Evolutionary conservation across 2,113 vertebrate species (phyloP).

Genomic region (Symphodus melops): DNA sequence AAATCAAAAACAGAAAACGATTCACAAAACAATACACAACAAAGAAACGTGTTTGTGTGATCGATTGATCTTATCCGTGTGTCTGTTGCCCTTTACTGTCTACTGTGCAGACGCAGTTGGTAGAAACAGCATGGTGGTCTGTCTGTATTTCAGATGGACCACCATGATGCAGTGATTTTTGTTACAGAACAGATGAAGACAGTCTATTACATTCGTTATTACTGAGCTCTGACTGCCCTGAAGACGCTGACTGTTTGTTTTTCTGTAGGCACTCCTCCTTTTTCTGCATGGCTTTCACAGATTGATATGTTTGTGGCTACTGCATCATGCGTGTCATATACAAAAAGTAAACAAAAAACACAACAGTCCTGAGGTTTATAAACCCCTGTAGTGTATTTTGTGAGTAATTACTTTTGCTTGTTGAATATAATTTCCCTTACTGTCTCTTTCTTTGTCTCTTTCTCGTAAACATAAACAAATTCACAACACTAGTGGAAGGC

Average conservation of each 20-base stretch:
- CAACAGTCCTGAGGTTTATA: constrained; percentile 26
- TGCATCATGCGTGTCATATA: constrained; percentile 35
- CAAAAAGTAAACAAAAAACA: constrained; percentile 60
- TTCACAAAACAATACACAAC: too few species aligned
- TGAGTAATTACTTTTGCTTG: not conserved
- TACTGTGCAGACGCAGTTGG: constrained; percentile 1
- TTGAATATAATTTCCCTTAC: not conserved
- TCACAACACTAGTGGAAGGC: constrained; percentile 64
- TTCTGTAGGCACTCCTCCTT: constrained; percentile 2
- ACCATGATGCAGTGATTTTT: too few species aligned
- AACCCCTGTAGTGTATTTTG: not conserved
- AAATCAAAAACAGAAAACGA: too few species aligned
- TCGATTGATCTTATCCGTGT: too few species aligned
- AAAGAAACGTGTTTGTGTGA: too few species aligned
- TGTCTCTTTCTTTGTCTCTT: not conserved
- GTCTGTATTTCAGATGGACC: not conserved
- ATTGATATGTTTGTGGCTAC: constrained; percentile 35
- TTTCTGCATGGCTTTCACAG: constrained; percentile 33
- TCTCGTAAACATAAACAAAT: constrained; percentile 14
- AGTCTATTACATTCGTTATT: not conserved
- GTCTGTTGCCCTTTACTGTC: constrained; percentile 25
- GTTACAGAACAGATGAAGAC: constrained; percentile 42
- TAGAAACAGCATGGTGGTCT: not conserved
- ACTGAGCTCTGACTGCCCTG: not conserved
- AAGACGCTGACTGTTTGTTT: constrained; percentile 10